These are phyloP conservation scores for Eilema depressum DNA, from an alignment of 2,888 invertebrate species.

Conservation along the genomic window DNA sequence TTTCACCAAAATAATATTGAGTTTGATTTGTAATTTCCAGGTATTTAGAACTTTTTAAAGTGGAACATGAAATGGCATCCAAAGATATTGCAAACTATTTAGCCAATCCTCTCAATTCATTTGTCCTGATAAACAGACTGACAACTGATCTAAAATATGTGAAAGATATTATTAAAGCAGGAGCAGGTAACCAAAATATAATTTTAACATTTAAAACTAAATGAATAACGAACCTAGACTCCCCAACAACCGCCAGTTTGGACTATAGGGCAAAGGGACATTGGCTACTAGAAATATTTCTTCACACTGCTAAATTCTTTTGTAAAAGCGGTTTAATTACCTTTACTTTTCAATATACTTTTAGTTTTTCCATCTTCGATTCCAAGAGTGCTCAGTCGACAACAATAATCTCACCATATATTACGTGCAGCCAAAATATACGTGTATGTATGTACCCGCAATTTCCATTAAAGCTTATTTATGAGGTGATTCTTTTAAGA, in stretches of 20 bases:
- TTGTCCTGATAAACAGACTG: conserved; percentile 9
- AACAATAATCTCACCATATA: too few species aligned
- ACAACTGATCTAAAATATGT: conserved; percentile 7
- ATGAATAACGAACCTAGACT: neutral
- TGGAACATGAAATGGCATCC: conserved; percentile 71
- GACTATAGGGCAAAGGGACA: too few species aligned
- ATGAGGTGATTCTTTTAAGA: neutral
- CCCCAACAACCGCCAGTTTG: neutral
- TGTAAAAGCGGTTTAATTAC: too few species aligned
- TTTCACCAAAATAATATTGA: neutral
- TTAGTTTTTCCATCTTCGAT: too few species aligned
- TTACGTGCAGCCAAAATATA: too few species aligned
- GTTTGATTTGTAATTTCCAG: neutral
- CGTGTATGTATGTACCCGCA: neutral
- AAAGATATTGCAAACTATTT: conserved; percentile 1
- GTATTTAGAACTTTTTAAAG: conserved; percentile 12
- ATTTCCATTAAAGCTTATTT: neutral
- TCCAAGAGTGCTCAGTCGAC: too few species aligned
- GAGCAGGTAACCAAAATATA: neutral
- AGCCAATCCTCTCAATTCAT: conserved; percentile 9
- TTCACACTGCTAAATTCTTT: too few species aligned
- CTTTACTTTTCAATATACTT: too few species aligned
- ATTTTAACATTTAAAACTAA: neutral
- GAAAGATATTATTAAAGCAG: neutral
- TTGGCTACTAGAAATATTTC: too few species aligned